Conservation (phyloP, 1,140 invertebrate species). For the Cyrtorhinus lividipennis region DNA sequence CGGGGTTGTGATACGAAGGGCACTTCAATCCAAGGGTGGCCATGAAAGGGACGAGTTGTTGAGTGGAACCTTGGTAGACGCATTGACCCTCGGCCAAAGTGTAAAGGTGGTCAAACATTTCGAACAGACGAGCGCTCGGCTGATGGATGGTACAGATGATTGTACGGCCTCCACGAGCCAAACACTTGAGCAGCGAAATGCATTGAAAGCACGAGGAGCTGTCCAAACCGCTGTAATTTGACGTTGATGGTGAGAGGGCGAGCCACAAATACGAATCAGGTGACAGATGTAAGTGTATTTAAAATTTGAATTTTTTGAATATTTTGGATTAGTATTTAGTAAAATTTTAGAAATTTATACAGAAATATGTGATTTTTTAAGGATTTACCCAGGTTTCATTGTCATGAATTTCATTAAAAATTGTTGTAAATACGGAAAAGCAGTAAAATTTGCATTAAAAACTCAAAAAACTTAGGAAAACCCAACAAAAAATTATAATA, state of each 20-base stretch:
- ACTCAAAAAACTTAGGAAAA: no score
- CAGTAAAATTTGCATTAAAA: no score
- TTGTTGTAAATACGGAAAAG: no score
- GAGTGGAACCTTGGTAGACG: conserved; percentile 68
- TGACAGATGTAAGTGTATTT: no score
- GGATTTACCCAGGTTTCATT: no score
- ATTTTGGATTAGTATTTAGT: neutral
- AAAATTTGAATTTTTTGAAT: neutral
- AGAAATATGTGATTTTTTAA: no score
- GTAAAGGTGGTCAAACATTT: conserved; percentile 91
- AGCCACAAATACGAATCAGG: no score
- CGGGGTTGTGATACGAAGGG: conserved; percentile 89
- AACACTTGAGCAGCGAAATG: conserved; percentile 58
- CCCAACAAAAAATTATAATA: no score
- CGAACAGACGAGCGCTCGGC: conserved; percentile 84
- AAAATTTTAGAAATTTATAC: no score
- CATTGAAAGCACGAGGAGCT: conserved; percentile 81
- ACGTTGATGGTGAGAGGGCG: no score
- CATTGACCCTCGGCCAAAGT: conserved; percentile 75
- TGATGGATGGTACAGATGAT: conserved; percentile 95
- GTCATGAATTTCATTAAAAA: no score
- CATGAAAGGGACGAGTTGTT: conserved; percentile 67
- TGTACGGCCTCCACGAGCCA: conserved; percentile 75
- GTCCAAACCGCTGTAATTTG: conserved; percentile 63
- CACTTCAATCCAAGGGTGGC: conserved; percentile 60